Percentiles rank a stretch among this genome's conserved stretches.
phyloP scores from a whole-genome alignment of 1,140 invertebrate species.

The Intoshia linei region DNA sequence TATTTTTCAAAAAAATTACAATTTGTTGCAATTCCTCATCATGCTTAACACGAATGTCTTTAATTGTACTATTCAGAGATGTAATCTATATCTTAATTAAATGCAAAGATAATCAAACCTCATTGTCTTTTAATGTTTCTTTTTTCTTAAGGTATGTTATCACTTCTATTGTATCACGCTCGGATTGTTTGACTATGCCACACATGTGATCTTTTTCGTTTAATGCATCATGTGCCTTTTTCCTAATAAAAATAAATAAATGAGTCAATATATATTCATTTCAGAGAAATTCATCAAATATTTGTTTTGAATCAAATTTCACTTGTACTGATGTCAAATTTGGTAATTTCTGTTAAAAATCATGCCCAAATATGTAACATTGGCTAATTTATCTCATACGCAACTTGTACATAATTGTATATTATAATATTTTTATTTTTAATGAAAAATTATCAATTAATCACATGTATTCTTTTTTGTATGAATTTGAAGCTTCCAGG shows the following conservation, averaged over 20 bases:
- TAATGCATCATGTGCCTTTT: constrained; percentile 15
- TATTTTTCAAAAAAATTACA: too few relatives aligned
- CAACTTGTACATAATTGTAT: background rate
- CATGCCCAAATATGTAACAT: too few relatives aligned
- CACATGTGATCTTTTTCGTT: constrained; percentile 18
- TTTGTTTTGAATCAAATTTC: too few relatives aligned
- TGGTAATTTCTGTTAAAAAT: too few relatives aligned
- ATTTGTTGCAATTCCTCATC: too few relatives aligned
- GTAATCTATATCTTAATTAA: background rate
- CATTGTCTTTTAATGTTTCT: constrained; percentile 17
- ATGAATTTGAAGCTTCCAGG: constrained; percentile 12
- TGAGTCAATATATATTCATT: background rate
- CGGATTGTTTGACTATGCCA: constrained; percentile 16
- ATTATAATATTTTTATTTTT: background rate
- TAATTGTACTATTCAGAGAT: background rate
- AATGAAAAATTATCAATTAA: background rate
- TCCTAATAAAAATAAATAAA: constrained; percentile 9
- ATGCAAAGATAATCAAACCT: constrained; percentile 8
- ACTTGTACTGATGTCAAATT: too few relatives aligned
- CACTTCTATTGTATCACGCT: constrained; percentile 23
- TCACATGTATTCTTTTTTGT: constrained; percentile 16
- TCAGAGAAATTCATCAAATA: background rate
- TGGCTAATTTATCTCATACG: too few relatives aligned
- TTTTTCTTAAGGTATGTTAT: constrained; percentile 19
- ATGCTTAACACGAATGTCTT: too few relatives aligned